Evolutionary conservation across 2,888 invertebrate species (phyloP).

Genomic region (Drosophila quinaria): DNA sequence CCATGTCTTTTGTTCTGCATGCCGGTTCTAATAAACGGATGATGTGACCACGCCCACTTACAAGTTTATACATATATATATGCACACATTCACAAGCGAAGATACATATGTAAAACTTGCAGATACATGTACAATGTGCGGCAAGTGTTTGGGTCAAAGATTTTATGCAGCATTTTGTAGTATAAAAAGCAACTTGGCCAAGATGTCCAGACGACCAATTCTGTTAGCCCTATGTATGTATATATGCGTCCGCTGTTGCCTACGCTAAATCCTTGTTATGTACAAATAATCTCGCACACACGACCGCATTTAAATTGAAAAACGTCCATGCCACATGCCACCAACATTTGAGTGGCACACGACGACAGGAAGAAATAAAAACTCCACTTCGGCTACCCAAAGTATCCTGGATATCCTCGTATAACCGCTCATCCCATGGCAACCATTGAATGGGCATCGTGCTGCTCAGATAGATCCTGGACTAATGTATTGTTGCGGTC

Average conservation of each 20-base stretch:
- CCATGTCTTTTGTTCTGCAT: conserved; percentile 62
- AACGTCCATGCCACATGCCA: conserved; percentile 67
- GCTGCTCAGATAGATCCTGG: conserved; percentile 29
- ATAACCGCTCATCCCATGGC: conserved; percentile 12
- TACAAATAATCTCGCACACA: conserved; percentile 80
- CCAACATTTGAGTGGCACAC: conserved; percentile 36
- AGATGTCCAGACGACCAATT: conserved; percentile 38
- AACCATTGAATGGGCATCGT: conserved; percentile 4
- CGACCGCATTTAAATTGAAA: conserved; percentile 83
- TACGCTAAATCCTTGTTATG: conserved; percentile 75
- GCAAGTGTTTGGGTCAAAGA: conserved; percentile 55
- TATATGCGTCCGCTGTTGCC: conserved; percentile 53
- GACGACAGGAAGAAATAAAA: conserved; percentile 41
- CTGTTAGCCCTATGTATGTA: conserved; percentile 1
- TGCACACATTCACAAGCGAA: neutral
- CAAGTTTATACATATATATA: neutral
- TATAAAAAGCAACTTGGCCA: conserved; percentile 37
- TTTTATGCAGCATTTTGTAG: conserved; percentile 58
- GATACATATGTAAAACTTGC: conserved; percentile 38
- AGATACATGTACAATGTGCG: conserved; percentile 41
- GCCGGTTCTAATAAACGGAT: conserved; percentile 60
- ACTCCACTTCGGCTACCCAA: conserved; percentile 41
- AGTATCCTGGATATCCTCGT: conserved; percentile 18
- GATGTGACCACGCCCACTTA: conserved; percentile 51
- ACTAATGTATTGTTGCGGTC: conserved; percentile 74